These are phyloP conservation scores for Gila robusta DNA, from an alignment of 2,797 vertebrate genomes.

Conservation along the genomic window DNA sequence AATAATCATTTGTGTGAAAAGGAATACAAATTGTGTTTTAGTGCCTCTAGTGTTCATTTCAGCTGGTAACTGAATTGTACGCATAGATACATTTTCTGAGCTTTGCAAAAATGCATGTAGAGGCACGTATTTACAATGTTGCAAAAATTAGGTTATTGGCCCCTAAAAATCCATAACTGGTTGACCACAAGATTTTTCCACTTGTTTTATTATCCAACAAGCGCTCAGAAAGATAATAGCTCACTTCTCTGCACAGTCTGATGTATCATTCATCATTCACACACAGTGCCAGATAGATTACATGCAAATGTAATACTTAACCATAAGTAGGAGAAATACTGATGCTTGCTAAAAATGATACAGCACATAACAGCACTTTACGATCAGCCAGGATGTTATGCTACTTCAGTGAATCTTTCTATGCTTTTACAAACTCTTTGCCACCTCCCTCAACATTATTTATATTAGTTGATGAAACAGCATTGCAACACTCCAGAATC, in stretches of 20 bases:
- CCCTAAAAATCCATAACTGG: neutral
- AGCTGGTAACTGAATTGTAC: neutral
- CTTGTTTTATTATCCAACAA: neutral
- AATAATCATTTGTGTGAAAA: constrained; percentile 1
- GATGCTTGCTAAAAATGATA: constrained; percentile 1
- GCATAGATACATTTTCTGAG: neutral
- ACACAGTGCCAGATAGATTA: constrained; percentile 6
- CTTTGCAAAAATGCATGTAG: neutral
- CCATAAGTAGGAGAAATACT: constrained; percentile 6
- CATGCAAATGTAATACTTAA: constrained; percentile 27
- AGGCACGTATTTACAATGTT: neutral
- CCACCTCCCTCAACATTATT: neutral
- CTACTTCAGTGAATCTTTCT: constrained; percentile 1
- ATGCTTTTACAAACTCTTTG: constrained; percentile 19
- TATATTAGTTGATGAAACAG: neutral
- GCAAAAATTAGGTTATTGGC: neutral
- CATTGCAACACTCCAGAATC: neutral
- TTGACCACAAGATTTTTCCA: neutral
- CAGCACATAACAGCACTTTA: neutral
- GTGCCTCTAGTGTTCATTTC: neutral
- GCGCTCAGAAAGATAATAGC: neutral
- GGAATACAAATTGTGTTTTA: neutral
- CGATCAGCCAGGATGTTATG: constrained; percentile 5
- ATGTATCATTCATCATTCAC: constrained; percentile 23
- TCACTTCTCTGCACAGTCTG: neutral